Percentiles rank a stretch among this genome's conserved stretches.
phyloP scores from a whole-genome alignment of 2,113 vertebrate genomes.

The Clinocottus analis region DNA sequence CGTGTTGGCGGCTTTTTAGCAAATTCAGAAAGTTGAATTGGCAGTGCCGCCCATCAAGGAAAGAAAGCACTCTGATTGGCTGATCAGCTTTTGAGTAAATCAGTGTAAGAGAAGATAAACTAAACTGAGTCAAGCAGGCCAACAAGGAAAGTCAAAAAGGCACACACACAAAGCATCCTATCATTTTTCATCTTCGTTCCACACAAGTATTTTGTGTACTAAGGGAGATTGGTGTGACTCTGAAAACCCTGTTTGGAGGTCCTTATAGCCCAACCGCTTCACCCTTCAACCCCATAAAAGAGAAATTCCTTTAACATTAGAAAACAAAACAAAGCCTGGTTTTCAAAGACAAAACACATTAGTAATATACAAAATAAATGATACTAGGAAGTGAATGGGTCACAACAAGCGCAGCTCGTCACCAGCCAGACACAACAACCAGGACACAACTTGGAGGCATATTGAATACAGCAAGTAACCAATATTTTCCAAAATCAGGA shows the following conservation, averaged over 20 bases:
- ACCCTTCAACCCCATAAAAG: neutral
- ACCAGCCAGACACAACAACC: conserved; percentile 24
- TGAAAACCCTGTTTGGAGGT: too few relatives aligned
- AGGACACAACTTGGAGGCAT: neutral
- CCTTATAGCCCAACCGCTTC: neutral
- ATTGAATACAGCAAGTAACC: neutral
- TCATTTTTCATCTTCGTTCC: neutral
- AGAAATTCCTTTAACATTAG: conserved; percentile 2
- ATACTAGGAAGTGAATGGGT: conserved; percentile 1
- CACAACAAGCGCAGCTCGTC: conserved; percentile 7
- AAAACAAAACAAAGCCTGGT: conserved; percentile 1
- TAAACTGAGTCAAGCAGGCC: neutral
- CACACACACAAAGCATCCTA: neutral
- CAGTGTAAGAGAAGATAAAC: neutral
- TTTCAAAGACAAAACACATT: conserved; percentile 2
- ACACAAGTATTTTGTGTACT: neutral
- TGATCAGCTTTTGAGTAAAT: neutral
- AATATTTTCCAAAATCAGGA: neutral
- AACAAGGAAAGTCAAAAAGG: neutral
- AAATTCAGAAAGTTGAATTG: neutral
- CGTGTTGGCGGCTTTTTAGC: neutral
- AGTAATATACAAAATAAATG: conserved; percentile 4
- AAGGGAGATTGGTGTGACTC: too few relatives aligned
- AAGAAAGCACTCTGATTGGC: neutral
- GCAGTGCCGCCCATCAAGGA: neutral